Conservation (phyloP, 2,888 invertebrate species). For the Oligia fasciuncula region DNA sequence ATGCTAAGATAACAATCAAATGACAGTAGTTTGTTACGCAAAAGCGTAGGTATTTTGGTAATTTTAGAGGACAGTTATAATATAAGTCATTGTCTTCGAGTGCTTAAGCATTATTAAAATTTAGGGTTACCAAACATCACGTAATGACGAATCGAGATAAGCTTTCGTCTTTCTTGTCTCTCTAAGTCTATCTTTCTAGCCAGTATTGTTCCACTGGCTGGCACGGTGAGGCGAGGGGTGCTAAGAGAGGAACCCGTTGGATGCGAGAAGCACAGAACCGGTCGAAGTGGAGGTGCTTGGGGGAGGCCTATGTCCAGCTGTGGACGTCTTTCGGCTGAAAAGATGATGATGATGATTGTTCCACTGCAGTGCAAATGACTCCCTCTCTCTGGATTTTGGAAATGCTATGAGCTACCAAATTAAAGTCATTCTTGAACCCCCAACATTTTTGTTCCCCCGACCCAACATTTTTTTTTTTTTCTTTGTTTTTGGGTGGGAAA, state of each 20-base stretch:
- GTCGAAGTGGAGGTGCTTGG: no score
- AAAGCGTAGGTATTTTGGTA: constrained; percentile 35
- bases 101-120: neutral
- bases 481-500: no score
- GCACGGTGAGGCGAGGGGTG: no score
- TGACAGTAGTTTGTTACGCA: constrained; percentile 10
- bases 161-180: neutral
- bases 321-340: no score
- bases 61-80: constrained; percentile 41
- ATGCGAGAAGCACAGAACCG: no score
- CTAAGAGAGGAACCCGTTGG: no score
- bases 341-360: neutral
- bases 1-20: constrained; percentile 43
- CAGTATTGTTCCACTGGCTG: neutral
- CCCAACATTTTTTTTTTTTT: no score
- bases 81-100: constrained; percentile 37
- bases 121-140: constrained; percentile 29
- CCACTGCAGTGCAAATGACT: neutral
- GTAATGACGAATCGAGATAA: neutral
- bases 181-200: neutral
- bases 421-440: neutral
- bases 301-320: no score
- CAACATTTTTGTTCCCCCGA: no score
- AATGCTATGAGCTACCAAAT: neutral
- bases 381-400: neutral